These are phyloP conservation scores for Eupeodes luniger DNA, from an alignment of 2,888 invertebrate species.

Conservation along the genomic window DNA sequence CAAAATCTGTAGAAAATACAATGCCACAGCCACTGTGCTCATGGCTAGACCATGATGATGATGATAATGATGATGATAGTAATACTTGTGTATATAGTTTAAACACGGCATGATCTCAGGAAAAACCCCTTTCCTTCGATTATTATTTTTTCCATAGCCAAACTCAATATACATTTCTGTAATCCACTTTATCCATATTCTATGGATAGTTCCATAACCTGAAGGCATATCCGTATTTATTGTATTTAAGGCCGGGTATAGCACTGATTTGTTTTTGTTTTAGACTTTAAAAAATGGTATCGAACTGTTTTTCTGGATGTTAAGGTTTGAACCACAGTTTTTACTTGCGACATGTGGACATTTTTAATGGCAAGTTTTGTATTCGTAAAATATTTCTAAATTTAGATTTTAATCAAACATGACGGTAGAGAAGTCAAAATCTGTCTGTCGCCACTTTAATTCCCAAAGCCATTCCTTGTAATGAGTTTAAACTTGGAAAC, in stretches of 20 bases:
- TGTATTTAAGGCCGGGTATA: neutral
- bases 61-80: neutral
- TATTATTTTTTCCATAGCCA: slow-evolving; percentile 45
- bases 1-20: slow-evolving; percentile 68
- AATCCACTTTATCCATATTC: slow-evolving; percentile 20
- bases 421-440: too few relatives aligned
- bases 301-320: too few relatives aligned
- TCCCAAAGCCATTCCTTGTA: too few relatives aligned
- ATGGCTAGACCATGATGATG: slow-evolving; percentile 59
- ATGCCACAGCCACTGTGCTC: slow-evolving; percentile 71
- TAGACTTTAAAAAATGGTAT: neutral
- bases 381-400: too few relatives aligned
- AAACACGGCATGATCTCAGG: slow-evolving; percentile 42
- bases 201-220: neutral
- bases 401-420: too few relatives aligned
- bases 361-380: too few relatives aligned
- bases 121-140: slow-evolving; percentile 70
- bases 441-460: too few relatives aligned
- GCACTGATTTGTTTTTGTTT: too few relatives aligned
- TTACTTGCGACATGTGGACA: too few relatives aligned
- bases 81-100: slow-evolving; percentile 7
- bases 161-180: slow-evolving; percentile 26
- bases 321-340: too few relatives aligned
- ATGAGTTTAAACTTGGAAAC: too few relatives aligned
- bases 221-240: neutral